phyloP scores from a whole-genome alignment of 2,888 invertebrate species.

The Busseola fusca region DNA sequence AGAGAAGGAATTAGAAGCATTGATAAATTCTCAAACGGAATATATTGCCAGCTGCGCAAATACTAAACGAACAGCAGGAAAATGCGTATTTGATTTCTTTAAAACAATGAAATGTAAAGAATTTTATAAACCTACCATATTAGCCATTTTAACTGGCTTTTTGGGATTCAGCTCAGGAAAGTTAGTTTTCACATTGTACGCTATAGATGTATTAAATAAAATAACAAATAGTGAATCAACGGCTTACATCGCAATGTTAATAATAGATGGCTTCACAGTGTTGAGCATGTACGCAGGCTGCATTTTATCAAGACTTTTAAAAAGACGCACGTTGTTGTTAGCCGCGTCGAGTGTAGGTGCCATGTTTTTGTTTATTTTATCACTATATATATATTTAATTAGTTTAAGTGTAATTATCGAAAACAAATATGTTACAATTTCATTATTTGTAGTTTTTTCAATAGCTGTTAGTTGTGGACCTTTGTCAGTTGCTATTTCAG shows the following conservation, averaged over 20 bases:
- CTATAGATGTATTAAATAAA: slow-evolving; percentile 70
- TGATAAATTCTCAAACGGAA: slow-evolving; percentile 64
- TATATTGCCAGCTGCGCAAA: slow-evolving; percentile 35
- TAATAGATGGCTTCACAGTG: slow-evolving; percentile 72
- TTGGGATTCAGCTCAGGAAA: slow-evolving; percentile 67
- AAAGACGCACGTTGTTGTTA: slow-evolving; percentile 64
- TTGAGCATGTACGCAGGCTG: slow-evolving; percentile 66
- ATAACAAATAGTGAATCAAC: slow-evolving; percentile 65
- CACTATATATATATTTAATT: slow-evolving; percentile 65
- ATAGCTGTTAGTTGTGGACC: slow-evolving; percentile 68
- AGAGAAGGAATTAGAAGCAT: slow-evolving; percentile 64
- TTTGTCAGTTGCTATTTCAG: slow-evolving; percentile 57
- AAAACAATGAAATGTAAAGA: slow-evolving; percentile 52
- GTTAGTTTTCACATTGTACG: slow-evolving; percentile 67
- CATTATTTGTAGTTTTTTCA: slow-evolving; percentile 61
- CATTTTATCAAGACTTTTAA: slow-evolving; percentile 57
- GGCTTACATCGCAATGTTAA: slow-evolving; percentile 71
- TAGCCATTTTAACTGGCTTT: slow-evolving; percentile 54
- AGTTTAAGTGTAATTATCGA: slow-evolving; percentile 54
- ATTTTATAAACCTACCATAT: slow-evolving; percentile 68
- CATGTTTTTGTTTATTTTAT: slow-evolving; percentile 60
- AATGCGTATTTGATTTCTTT: slow-evolving; percentile 24
- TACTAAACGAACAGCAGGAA: slow-evolving; percentile 7
- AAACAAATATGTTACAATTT: slow-evolving; percentile 60
- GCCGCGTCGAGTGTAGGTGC: slow-evolving; percentile 53